Evolutionary conservation across 2,113 vertebrate species (phyloP).

Genomic region (Tympanuchus pallidicinctus): DNA sequence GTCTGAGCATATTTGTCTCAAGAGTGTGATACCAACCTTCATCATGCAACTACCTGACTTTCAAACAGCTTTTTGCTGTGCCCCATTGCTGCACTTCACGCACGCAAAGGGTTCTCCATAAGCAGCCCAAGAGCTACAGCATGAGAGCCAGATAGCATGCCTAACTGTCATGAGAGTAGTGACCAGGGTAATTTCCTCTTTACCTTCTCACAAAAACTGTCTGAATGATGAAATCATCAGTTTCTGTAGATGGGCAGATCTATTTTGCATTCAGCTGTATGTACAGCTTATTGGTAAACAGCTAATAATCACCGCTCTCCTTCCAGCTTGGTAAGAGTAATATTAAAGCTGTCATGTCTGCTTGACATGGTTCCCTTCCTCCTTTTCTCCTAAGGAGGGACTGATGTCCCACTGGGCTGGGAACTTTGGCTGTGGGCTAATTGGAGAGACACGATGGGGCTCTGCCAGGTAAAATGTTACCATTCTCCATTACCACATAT

Average conservation of each 20-base stretch:
- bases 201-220: background rate
- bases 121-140: background rate
- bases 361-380: fast-evolving
- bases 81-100: background rate
- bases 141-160: background rate
- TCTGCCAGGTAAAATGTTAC: background rate
- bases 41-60: background rate
- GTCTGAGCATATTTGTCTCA: background rate
- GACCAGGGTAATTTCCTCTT: background rate
- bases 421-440: background rate
- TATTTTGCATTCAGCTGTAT: background rate
- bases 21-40: background rate
- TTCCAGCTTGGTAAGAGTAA: background rate
- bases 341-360: background rate
- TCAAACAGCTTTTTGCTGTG: background rate
- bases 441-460: background rate
- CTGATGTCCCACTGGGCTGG: background rate
- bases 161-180: background rate
- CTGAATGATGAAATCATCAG: background rate
- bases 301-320: background rate
- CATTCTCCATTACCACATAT: background rate
- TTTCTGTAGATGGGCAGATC: background rate
- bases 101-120: background rate
- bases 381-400: background rate
- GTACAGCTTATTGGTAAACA: background rate